phyloP scores from a whole-genome alignment of 1,140 invertebrate genomes.

The Campodea augens region DNA sequence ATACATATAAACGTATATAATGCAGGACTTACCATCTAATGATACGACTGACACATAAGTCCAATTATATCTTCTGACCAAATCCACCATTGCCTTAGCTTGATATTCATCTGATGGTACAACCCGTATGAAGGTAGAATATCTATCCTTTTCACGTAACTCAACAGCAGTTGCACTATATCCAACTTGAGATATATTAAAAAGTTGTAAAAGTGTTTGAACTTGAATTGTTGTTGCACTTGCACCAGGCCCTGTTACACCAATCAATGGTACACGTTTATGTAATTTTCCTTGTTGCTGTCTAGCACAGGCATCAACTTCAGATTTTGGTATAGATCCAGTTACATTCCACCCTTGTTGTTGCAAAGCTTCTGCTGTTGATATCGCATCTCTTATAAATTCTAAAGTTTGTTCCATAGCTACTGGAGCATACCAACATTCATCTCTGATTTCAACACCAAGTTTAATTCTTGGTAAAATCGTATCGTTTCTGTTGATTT shows the following conservation, averaged over 20 bases:
- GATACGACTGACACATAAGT: slow-evolving; percentile 65
- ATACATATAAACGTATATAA: no score
- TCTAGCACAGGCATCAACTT: not conserved
- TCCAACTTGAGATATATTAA: slow-evolving; percentile 61
- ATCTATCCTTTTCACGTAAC: slow-evolving; percentile 55
- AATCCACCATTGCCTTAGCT: slow-evolving; percentile 50
- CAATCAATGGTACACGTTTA: slow-evolving; percentile 34
- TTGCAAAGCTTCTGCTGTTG: slow-evolving; percentile 19
- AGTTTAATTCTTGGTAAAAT: slow-evolving; percentile 38
- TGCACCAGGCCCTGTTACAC: slow-evolving; percentile 47
- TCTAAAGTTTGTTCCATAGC: slow-evolving; percentile 58
- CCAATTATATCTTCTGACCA: slow-evolving; percentile 56
- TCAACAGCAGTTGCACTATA: slow-evolving; percentile 61
- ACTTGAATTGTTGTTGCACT: slow-evolving; percentile 48
- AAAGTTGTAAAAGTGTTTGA: slow-evolving; percentile 61
- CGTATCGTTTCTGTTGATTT: slow-evolving; percentile 27
- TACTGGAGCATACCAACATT: slow-evolving; percentile 59
- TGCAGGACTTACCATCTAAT: slow-evolving; percentile 52
- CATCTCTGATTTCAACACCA: slow-evolving; percentile 57
- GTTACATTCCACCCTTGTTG: not conserved
- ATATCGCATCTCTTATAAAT: slow-evolving; percentile 47
- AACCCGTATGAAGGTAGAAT: slow-evolving; percentile 58
- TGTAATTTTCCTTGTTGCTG: not conserved
- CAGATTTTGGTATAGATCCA: not conserved
- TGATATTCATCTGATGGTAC: slow-evolving; percentile 67